phyloP scores from a whole-genome alignment of 2,113 vertebrate species.

The Ardeotis arabs region DNA sequence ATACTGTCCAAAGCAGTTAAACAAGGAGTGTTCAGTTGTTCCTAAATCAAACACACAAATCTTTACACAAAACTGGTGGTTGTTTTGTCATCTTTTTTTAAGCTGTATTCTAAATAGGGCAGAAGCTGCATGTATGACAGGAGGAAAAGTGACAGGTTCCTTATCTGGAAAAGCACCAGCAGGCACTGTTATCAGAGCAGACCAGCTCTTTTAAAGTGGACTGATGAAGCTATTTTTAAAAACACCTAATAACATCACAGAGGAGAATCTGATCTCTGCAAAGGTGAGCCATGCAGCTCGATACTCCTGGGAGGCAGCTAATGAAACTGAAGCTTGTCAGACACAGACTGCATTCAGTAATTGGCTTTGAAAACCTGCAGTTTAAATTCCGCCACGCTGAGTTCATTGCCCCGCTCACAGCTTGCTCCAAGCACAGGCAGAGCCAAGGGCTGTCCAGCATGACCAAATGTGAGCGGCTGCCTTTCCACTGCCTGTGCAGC shows the following conservation, averaged over 20 bases:
- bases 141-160: slow-evolving; percentile 33
- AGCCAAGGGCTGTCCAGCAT: accelerated
- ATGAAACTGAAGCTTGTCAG: slow-evolving; percentile 37
- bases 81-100: slow-evolving; percentile 12
- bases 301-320: slow-evolving; percentile 20
- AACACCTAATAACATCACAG: slow-evolving; percentile 37
- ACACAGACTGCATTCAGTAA: not conserved
- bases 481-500: not conserved
- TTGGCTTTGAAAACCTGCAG: not conserved
- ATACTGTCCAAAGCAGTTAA: not conserved
- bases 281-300: not conserved
- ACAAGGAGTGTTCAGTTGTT: not conserved
- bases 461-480: accelerated
- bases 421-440: not conserved
- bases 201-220: slow-evolving; percentile 26
- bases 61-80: not conserved
- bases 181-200: slow-evolving; percentile 23
- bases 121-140: slow-evolving; percentile 7
- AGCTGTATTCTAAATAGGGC: slow-evolving; percentile 10
- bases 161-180: slow-evolving; percentile 37
- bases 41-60: not conserved
- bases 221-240: slow-evolving; percentile 51
- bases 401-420: not conserved
- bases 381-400: not conserved
- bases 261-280: slow-evolving; percentile 32